Base-by-base conservation (phyloP, 37 sponge, comb jelly and placozoan genomes). In the Mnemiopsis leidyi region DNA sequence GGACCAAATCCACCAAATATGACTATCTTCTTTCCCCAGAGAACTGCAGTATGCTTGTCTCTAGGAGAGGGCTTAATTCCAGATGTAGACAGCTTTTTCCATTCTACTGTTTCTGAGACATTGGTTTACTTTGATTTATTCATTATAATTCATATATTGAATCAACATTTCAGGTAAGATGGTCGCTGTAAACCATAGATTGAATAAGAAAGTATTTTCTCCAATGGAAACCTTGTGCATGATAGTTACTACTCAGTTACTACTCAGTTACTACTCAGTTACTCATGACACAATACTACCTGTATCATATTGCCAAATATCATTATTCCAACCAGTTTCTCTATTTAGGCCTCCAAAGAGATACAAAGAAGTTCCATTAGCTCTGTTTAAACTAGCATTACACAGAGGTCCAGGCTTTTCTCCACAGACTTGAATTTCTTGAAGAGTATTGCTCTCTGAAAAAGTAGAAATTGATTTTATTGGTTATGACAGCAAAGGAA, bases 1-100 rank as follows among this genome's bases (percentile, higher is more conserved):
- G 82, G 82, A 79, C 82, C 82, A 79, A 79, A 79, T 31, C 82
- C 82, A 36, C 82, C 82, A 35, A 79, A 79, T 36, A 79, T 35
- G 7, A 79, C 36, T 20, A 79, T 36, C 34, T 31, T 79, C 30
- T 2, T 31, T 29, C 21, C 36, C 82, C 82, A 79, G 3, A 29
- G 1, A 7, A 79, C 29, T 29, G 82, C 33, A 23, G 82, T 34
- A 21, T 79, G 82, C 36, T 79, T 79, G 82, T 79, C 82, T 79
- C 82, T 23, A 7, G 82, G 82, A 9, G 36, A 79, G 21, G 82
- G 82, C 29, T 79, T 79, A 5, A 79, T 79, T 79, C 82, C 82
- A 35, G 82, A 23, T 23, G 21, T 79, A 7, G 82, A 2, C 23
- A 35, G 82, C 23, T 79, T 79, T 36, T 18, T 1, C 82, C 82